These are phyloP conservation scores for Babyrousa celebensis DNA, from an alignment of 2,797 vertebrate genomes.

Conservation along the genomic window DNA sequence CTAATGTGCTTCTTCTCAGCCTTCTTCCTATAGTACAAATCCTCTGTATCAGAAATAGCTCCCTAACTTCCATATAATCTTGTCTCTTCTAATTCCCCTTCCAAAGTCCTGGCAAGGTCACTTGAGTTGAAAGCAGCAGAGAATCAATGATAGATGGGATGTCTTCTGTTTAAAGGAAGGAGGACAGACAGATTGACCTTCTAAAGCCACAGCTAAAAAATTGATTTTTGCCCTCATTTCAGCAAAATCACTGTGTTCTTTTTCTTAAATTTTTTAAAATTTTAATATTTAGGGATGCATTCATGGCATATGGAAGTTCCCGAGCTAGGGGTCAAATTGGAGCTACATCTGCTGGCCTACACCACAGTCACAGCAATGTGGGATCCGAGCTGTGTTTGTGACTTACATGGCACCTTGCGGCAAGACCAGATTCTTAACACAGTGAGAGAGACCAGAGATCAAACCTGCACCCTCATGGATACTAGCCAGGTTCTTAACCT, in stretches of 20 bases:
- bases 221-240: slow-evolving; percentile 21
- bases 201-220: background rate
- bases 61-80: background rate
- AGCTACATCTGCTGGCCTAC: no score
- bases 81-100: background rate
- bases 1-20: background rate
- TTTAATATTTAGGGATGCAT: no score
- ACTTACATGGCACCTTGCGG: no score
- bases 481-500: no score
- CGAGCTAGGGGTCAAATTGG: no score
- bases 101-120: background rate
- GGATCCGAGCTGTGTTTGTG: no score
- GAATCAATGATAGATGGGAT: background rate
- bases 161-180: slow-evolving; percentile 8
- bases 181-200: background rate
- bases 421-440: no score
- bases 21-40: background rate
- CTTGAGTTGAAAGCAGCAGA: background rate
- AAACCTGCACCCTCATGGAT: no score
- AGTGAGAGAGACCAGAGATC: no score
- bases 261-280: no score
- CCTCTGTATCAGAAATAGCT: background rate
- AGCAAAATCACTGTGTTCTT: slow-evolving; percentile 19
- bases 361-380: no score
- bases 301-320: no score